Evolutionary conservation across 2,113 vertebrate species (phyloP).

Genomic region (Platysternon megacephalum): DNA sequence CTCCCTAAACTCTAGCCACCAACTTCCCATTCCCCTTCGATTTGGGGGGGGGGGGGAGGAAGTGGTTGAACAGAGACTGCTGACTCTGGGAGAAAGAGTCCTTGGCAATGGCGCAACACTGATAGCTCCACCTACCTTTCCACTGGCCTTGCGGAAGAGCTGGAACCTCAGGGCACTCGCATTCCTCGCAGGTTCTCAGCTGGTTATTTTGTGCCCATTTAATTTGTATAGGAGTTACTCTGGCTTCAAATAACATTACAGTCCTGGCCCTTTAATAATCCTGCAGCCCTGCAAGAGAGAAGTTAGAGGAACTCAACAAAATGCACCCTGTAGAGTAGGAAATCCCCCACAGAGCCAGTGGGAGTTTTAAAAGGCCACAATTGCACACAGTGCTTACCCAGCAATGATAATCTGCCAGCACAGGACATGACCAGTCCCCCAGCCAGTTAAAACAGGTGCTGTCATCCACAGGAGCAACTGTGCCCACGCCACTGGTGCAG

Average conservation of each 20-base stretch:
- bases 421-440: neutral
- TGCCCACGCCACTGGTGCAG: neutral
- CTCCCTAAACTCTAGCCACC: conserved; percentile 19
- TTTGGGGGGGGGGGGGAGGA: neutral
- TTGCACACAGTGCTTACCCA: neutral
- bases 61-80: neutral
- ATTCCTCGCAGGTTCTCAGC: conserved; percentile 25
- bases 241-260: conserved; percentile 15
- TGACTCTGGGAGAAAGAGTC: neutral
- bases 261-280: conserved; percentile 8
- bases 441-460: neutral
- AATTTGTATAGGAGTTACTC: conserved; percentile 31
- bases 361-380: neutral
- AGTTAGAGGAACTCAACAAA: conserved; percentile 10
- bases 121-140: conserved; percentile 19
- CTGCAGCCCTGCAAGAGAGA: neutral
- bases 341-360: conserved; percentile 21
- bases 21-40: neutral
- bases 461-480: neutral
- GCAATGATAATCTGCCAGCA: neutral
- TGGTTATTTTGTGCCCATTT: conserved; percentile 9
- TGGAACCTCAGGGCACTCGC: conserved; percentile 10
- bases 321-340: neutral
- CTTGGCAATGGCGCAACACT: rapidly evolving
- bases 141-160: conserved; percentile 5